A percentile compares a stretch with the other conserved stretches of the same genome.
Evolutionary conservation across 2,888 invertebrate species (phyloP).

Genomic region (Aporophyla lueneburgensis): DNA sequence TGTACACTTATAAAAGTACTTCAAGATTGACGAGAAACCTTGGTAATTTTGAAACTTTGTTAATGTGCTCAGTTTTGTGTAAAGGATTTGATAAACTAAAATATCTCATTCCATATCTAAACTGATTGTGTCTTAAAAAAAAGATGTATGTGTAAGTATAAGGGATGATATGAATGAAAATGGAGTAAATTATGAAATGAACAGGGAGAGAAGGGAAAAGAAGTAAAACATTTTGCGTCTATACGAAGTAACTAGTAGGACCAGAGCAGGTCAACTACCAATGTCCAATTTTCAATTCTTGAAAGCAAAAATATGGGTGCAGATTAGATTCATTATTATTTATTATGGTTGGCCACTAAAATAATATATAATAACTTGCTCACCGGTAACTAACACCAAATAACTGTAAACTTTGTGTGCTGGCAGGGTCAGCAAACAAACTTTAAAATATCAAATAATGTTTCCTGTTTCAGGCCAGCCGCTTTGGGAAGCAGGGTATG

Average conservation of each 20-base stretch:
- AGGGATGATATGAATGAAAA: no score
- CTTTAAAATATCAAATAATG: background rate
- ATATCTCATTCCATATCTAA: background rate
- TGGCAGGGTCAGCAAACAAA: background rate
- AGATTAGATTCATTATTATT: background rate
- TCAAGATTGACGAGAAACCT: background rate
- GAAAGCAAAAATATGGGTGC: background rate
- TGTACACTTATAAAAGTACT: background rate
- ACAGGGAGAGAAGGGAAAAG: background rate
- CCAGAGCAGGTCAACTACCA: background rate
- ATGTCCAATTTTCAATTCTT: background rate
- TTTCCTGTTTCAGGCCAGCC: conserved; percentile 69
- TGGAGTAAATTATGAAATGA: background rate
- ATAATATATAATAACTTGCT: no score
- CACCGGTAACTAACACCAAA: background rate
- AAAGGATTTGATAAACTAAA: background rate
- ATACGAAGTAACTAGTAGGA: background rate
- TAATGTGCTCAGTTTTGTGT: background rate
- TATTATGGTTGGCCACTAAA: background rate
- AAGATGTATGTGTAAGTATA: no score
- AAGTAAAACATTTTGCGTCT: background rate
- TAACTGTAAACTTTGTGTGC: background rate
- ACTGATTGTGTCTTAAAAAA: background rate
- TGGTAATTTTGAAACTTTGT: background rate
- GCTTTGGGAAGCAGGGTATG: conserved; percentile 73